A percentile compares a stretch with the other conserved stretches of the same genome.
Evolutionary conservation across 2,888 invertebrate species (phyloP).

Genomic region (Chouioia cunea): DNA sequence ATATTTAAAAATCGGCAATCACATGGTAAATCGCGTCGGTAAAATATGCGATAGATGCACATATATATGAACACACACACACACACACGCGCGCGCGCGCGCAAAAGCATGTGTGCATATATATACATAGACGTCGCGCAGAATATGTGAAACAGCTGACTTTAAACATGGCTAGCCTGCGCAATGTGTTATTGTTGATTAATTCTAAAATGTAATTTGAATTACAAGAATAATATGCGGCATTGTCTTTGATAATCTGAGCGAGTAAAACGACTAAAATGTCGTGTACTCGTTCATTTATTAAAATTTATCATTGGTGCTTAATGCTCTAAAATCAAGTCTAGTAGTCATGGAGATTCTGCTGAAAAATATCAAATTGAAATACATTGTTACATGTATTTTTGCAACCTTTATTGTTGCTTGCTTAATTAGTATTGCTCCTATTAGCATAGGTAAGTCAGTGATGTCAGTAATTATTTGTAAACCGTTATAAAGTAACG

Average conservation of each 20-base stretch:
- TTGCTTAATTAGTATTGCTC: conserved; percentile 66
- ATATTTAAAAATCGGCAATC: too few species aligned
- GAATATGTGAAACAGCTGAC: conserved; percentile 8
- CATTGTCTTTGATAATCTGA: neutral
- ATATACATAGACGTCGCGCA: neutral
- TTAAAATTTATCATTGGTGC: conserved; percentile 3
- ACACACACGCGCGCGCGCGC: too few species aligned
- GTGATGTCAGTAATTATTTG: conserved; percentile 7
- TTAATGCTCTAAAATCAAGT: conserved; percentile 7
- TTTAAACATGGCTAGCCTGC: conserved; percentile 17
- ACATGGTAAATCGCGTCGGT: too few species aligned
- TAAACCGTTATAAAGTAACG: neutral
- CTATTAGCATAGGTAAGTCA: conserved; percentile 66
- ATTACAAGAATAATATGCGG: conserved; percentile 14
- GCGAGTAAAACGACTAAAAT: conserved; percentile 13
- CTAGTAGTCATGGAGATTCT: conserved; percentile 56
- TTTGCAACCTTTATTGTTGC: conserved; percentile 67
- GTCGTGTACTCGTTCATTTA: conserved; percentile 13
- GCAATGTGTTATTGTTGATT: conserved; percentile 8
- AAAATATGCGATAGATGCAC: too few species aligned
- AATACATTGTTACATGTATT: conserved; percentile 66
- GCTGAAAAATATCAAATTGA: conserved; percentile 60
- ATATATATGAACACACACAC: too few species aligned
- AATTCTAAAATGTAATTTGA: conserved; percentile 9
- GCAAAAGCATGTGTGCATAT: too few species aligned